Base-by-base conservation (phyloP, 2,113 vertebrate species). In the Macaca fascicularis region DNA sequence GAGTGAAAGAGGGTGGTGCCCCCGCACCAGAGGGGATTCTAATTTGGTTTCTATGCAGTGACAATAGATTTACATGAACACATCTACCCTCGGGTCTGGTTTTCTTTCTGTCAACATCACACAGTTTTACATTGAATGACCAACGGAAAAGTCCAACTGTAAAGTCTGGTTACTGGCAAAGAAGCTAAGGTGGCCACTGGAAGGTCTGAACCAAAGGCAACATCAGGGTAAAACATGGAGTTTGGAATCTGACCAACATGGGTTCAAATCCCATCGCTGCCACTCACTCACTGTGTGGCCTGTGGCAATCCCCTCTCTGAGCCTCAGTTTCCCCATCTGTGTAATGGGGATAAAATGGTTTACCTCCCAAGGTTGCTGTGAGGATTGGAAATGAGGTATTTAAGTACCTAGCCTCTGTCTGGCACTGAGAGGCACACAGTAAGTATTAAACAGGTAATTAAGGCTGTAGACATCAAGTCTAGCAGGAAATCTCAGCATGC, bases 251-350 rank as follows among this genome's bases (percentile, higher is more conserved):
- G 70, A 19, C 43, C 10, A 22, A 6, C 1, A 0, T 10, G 35
- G 61, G n/a, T 45, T 90, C 57, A 14, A 32, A 17, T 38, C 8
- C 17, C 11, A 1, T 13, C 30, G 40, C 32, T n/a, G 2, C 30
- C 48, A 0, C 13, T 79, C 45, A 22, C 69, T 55, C 8, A 8
- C 22, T 0, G 43, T 12, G 92, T 50, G 43, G 38, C 7, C 14
- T 7, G 10, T 4, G 3, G 12, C 13, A 13, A 7, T 35, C 64
- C 22, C 30, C n/a, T 4, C 40, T 19, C 48, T 0, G n/a, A 88
- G 75, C 78, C 76, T 92, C 30, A 12, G 93, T 90, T 35, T 82
- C 11, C 50, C 80, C 43, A 32, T 50, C 25, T 40, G 45, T 19
- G 6, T 30, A 2, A 6, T 14, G 79, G 6, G 38, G 43, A 5